Base-by-base conservation (phyloP, 2,888 invertebrate species). In the Icerya purchasi region DNA sequence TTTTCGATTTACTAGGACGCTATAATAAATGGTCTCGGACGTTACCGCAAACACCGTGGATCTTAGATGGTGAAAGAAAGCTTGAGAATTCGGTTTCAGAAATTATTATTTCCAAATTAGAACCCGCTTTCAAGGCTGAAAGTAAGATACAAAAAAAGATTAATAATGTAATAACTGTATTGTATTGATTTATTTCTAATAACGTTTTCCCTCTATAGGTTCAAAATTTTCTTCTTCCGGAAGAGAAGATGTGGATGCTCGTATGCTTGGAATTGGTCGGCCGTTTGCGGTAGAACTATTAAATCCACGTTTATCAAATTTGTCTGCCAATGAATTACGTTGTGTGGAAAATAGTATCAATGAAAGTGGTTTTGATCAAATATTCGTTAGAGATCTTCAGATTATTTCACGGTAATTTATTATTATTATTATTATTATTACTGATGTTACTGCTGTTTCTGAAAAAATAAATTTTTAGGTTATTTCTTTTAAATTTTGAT, bases 181-280 rank as follows among this genome's bases (percentile, higher is more conserved):
- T 2, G 2, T 19, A 22, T 25, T 20, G 3, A 2, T 50, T 1
- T 18, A 19, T 2, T n/a, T 50, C 2, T 2, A 50, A 50, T 50
- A 19, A n/a, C 75, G 69, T 53, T 21, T 53, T 53, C 56, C 49
- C 23, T 21, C 20, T 54, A 1, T 24, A 60, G 60, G 56, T 50
- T 67, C 68, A 19, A 68, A 75, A 76, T 90, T 96, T 73, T 80
- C 86, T 65, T 81, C 93, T 2, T 92, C 94, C 58, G 96, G 97
- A 0, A 76, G 98, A 50, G 97, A 98, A 73, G 98, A 98, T 73
- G 89, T 94, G 0, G 98, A 98, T 74, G 97, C 97, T 0, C 76
- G 93, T 61, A 96, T 90, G 73, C 73, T 98, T 62, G 91, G 93
- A 1, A 76, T 80, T 62, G 97, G 97, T 0, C 75, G 97, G 8